Evolutionary conservation across 2,888 invertebrate genomes (phyloP).

Genomic region (Drosophila stalkeri): DNA sequence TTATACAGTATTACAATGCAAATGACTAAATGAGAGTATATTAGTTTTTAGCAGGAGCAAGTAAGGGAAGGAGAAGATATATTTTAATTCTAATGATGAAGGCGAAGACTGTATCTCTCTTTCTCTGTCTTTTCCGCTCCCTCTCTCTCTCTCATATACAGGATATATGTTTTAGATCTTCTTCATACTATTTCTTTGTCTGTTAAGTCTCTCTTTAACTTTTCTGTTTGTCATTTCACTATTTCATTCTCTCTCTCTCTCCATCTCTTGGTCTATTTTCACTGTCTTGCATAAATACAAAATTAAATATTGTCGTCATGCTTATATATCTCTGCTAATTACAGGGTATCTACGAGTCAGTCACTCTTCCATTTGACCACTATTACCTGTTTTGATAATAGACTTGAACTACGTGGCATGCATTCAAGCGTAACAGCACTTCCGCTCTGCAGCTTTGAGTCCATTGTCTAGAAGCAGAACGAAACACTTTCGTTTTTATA

Average conservation of each 20-base stretch:
- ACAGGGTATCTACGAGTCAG: not conserved
- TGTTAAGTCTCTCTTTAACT: no score
- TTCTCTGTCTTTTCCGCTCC: not conserved
- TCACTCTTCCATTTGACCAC: no score
- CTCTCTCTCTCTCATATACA: not conserved
- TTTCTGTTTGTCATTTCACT: not conserved
- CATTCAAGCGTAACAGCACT: conserved; percentile 51
- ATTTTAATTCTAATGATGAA: not conserved
- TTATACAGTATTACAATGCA: not conserved
- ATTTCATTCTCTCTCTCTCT: not conserved
- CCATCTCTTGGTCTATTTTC: not conserved
- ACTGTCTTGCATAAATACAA: not conserved
- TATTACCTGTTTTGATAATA: conserved; percentile 9
- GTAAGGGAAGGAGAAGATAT: not conserved
- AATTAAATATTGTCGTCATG: no score
- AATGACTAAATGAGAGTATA: not conserved
- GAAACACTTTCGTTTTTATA: conserved; percentile 61
- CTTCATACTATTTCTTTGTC: not conserved
- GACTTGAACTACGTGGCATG: conserved; percentile 37
- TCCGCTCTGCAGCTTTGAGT: conserved; percentile 32
- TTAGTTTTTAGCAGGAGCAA: not conserved
- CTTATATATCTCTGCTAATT: not conserved
- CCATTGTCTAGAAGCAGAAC: conserved; percentile 64
- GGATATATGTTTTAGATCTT: no score
- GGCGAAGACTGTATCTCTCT: not conserved